Conservation (phyloP, 2,113 vertebrate genomes). For the Caranx ignobilis region DNA sequence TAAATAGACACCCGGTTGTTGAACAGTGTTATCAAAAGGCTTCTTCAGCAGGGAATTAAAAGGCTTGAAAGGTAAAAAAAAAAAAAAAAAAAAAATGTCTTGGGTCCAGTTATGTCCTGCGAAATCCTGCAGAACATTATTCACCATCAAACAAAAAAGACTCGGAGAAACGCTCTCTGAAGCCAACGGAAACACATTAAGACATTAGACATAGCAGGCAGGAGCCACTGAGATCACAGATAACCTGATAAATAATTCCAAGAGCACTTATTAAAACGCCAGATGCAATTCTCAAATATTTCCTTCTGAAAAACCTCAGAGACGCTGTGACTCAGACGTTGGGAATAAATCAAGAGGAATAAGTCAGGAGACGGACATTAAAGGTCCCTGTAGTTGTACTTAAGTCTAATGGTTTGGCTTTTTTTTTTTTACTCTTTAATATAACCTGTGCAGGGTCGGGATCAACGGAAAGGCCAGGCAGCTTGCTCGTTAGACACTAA, state of each 20-base stretch:
- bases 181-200: constrained; percentile 35
- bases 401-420: not conserved
- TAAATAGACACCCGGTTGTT: not conserved
- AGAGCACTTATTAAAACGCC: not conserved
- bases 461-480: not conserved
- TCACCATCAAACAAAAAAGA: constrained; percentile 10
- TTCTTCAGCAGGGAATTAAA: not conserved
- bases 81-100: too few relatives aligned
- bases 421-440: not conserved
- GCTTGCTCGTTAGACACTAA: constrained; percentile 43
- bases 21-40: not conserved
- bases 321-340: not conserved
- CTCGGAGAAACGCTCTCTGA: constrained; percentile 4
- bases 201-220: constrained; percentile 17
- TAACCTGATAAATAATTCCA: constrained; percentile 13
- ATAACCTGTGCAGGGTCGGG: not conserved
- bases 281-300: not conserved
- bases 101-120: not conserved
- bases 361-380: not conserved
- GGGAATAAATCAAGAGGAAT: not conserved
- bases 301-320: not conserved
- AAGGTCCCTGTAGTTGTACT: not conserved
- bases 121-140: constrained; percentile 1
- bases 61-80: not conserved
- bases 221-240: constrained; percentile 31